These are phyloP conservation scores for Ia io DNA, from an alignment of 2,113 vertebrate species.

Conservation along the genomic window DNA sequence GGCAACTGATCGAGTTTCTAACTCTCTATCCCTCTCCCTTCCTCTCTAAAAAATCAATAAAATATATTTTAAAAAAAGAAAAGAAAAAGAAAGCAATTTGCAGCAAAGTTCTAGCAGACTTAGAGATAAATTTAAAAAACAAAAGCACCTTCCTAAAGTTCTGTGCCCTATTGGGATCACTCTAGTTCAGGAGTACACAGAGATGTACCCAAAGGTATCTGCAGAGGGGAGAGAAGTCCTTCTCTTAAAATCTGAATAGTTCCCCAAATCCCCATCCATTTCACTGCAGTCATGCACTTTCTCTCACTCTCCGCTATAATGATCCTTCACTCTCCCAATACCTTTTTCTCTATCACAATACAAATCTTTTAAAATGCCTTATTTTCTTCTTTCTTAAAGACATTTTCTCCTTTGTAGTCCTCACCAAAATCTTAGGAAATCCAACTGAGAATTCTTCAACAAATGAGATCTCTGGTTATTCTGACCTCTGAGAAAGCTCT, in stretches of 20 bases:
- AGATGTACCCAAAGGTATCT: background rate
- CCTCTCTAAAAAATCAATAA: too few relatives aligned
- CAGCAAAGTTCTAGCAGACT: background rate
- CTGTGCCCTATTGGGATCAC: background rate
- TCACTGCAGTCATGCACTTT: background rate
- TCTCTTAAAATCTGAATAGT: background rate
- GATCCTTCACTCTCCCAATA: background rate
- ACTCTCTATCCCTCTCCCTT: too few relatives aligned
- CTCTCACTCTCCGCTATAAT: background rate
- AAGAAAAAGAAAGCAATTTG: conserved; percentile 5
- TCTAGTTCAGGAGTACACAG: background rate
- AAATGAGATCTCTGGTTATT: conserved; percentile 10
- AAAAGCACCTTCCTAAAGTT: background rate
- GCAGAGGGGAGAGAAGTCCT: background rate
- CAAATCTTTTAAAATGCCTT: background rate
- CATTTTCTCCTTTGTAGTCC: background rate
- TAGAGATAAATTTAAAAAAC: background rate
- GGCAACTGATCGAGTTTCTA: too few relatives aligned
- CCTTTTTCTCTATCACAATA: background rate
- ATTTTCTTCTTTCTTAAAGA: background rate
- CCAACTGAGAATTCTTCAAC: background rate
- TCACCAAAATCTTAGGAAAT: conserved; percentile 23
- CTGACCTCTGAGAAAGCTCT: conserved; percentile 38
- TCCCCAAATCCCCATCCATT: background rate
- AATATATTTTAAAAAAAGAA: too few relatives aligned